Evolutionary conservation across 23 tunicate genomes (phyloP), one percentile per base, ranked within the genome.

Genomic region (Phallusia fumigata): DNA sequence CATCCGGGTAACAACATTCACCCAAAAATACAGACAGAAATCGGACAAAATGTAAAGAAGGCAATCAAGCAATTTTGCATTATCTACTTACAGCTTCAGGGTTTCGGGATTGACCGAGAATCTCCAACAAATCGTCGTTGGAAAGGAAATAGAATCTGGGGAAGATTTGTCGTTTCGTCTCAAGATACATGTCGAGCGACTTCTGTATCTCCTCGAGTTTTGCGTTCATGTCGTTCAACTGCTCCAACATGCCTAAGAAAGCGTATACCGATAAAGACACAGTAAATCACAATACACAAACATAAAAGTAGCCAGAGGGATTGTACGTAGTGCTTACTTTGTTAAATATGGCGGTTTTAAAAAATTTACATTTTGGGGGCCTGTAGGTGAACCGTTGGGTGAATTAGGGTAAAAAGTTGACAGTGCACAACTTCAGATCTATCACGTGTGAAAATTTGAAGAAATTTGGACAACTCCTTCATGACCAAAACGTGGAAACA

Each of bases 131-230:
- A 45, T 95, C 98, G 52, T 95, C 98, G 65, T 95, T 95, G 28
- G 98, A 95, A 35, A 95, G 76, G 91, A 95, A 95, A 53, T 95
- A 95, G 73, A 95, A 95, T 75, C 98, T 75, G 8, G 98, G 98
- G 65, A 95, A 95, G 85, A 95, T 95, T 65, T 95, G 98, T 69
- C 98, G 72, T 79, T 95, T 95, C 0, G 98, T 95, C 75, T 95
- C 98, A 47, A 95, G 83, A 77, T 95, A 95, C 98, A 95, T 95
- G 80, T 95, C 98, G 10, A 95, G 91, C 8, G 98, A 95, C 80
- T 95, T 95, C 73, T 95, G 98, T 35, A 95, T 95, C 81, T 95
- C 98, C 65, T 95, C 98, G 58, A 95, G 83, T 76, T 90, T 89
- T 19, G 91, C 76, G 65, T 95, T 95, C 98, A 95, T 95, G 81